phyloP scores from a whole-genome alignment of 2,113 vertebrate genomes.

The Ifrita kowaldi region DNA sequence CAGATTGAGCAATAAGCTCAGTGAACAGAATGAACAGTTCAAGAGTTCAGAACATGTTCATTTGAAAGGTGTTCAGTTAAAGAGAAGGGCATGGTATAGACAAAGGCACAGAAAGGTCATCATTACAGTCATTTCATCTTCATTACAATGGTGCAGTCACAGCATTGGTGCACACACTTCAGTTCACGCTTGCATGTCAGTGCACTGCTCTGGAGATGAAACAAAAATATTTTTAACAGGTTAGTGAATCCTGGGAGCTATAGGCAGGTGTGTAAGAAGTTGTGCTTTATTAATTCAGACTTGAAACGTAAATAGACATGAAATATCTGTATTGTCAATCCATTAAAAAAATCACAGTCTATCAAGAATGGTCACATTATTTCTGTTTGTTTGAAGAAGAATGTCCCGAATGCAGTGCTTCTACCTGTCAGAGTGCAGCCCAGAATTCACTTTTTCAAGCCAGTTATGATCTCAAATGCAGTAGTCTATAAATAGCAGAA shows the following conservation, averaged over 20 bases:
- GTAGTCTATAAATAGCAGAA: neutral
- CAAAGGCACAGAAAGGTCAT: conserved; percentile 78
- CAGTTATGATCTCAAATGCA: neutral
- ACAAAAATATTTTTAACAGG: neutral
- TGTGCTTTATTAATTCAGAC: neutral
- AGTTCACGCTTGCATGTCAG: neutral
- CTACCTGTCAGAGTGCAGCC: neutral
- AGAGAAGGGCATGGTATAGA: conserved; percentile 69
- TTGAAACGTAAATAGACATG: neutral
- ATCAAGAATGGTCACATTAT: neutral
- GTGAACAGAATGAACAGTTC: conserved; percentile 72
- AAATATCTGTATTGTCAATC: neutral
- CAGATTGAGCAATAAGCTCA: conserved; percentile 62
- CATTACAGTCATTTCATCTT: conserved; percentile 71
- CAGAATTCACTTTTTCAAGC: neutral
- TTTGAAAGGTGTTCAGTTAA: conserved; percentile 75
- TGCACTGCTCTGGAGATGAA: neutral
- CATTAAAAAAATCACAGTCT: conserved; percentile 58
- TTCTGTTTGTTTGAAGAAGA: no score
- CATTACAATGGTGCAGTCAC: conserved; percentile 59
- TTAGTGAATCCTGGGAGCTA: neutral
- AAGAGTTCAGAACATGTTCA: conserved; percentile 75
- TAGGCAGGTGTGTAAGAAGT: neutral
- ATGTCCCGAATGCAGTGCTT: neutral
- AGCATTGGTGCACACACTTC: neutral